Base-by-base conservation (phyloP, 1,140 invertebrate genomes). In the Neocloeon triangulifer region DNA sequence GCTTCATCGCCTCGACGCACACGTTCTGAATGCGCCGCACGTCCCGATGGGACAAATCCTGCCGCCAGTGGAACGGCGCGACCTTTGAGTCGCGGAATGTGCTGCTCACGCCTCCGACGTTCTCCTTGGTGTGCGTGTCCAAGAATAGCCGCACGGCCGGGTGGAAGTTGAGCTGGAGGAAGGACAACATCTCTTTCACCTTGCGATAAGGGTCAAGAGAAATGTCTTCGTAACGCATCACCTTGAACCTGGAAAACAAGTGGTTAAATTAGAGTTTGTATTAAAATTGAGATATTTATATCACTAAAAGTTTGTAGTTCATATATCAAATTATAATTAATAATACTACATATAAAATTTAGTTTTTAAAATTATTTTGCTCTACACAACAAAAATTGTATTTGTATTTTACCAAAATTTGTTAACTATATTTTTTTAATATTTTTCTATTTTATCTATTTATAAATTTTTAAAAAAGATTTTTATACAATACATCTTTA, bases 61-160 rank as follows among this genome's bases (percentile, higher is more conserved):
- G 64, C 38, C 69, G 70, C 81, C 81, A 86, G 46, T 77, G 75
- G 48, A 81, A 84, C 35, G 80, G 78, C 31, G 77, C 72, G 15
- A 62, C 66, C 46, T 74, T 75, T 5, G 79, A 81, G 48, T 84
- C 69, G 14, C 79, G 59, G 48, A 72, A 79, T 5, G 79, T 86
- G 41, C 77, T 81, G 20, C 74, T 81, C 9, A 80, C 73, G 12
- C 74, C 77, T 9, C 73, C 78, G 4, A 69, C 64, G 40, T 84
- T 67, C 23, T 63, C 58, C 44, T 71, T 76, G 2, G 79, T 84
- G 46, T 86, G 80, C 3, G 73, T 70, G 39, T 78, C 69, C 12
- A 86, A 52, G 51, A 80, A 85, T 30, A 64, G 57, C 35, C 67
- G 62, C 0, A 85, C 66, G 25, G 62, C 56, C 1, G 59, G 53